These are phyloP conservation scores for Florisuga fusca DNA, from an alignment of 2,797 vertebrate genomes.

Conservation along the genomic window DNA sequence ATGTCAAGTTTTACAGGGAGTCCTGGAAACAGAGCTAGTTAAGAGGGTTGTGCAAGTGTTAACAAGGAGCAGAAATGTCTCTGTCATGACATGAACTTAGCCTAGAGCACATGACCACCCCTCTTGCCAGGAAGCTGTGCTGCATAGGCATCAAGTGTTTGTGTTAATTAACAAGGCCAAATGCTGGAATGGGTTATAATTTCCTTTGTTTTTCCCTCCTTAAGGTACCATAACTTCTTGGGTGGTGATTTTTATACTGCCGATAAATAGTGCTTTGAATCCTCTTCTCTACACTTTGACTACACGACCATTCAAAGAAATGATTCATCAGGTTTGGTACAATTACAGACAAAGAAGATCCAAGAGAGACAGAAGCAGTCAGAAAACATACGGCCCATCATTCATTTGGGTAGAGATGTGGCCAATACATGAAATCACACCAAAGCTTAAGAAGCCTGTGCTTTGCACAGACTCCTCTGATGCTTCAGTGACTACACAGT, in stretches of 20 bases:
- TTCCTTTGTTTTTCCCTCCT: conserved; percentile 57
- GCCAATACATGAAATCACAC: conserved; percentile 85
- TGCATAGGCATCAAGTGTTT: background rate
- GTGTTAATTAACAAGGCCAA: background rate
- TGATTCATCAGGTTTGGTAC: conserved; percentile 91
- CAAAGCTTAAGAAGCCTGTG: conserved; percentile 74
- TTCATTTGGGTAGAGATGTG: conserved; percentile 95
- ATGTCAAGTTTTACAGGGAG: background rate
- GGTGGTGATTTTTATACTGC: conserved; percentile 98
- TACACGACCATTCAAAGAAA: conserved; percentile 96
- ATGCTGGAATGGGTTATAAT: background rate
- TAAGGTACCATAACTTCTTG: conserved; percentile 95
- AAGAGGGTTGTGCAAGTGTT: background rate
- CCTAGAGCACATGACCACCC: fast-evolving
- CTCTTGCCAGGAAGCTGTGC: background rate
- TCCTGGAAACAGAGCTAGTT: background rate
- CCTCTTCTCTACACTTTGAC: conserved; percentile 97
- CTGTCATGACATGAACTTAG: background rate
- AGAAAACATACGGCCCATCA: conserved; percentile 83
- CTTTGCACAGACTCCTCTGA: conserved; percentile 79
- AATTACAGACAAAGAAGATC: conserved; percentile 90
- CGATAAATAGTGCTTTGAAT: conserved; percentile 97
- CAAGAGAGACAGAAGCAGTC: conserved; percentile 77
- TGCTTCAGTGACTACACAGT: conserved; percentile 70
- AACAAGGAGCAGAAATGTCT: background rate